phyloP scores from a whole-genome alignment of 2,888 invertebrate species.

The Imbricaverruca yamaguchii region DNA sequence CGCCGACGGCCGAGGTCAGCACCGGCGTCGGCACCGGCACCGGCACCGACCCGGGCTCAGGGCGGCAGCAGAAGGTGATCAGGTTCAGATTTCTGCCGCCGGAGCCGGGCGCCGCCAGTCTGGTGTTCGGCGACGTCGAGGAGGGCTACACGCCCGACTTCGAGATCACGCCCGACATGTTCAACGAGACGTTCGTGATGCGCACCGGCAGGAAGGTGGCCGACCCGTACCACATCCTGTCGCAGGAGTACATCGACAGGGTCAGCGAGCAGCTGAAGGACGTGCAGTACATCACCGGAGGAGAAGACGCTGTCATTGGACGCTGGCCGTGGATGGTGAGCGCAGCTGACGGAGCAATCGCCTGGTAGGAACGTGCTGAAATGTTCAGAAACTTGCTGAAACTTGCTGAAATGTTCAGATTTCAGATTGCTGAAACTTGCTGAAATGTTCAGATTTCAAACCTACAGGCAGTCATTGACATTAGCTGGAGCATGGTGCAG shows the following conservation, averaged over 20 bases:
- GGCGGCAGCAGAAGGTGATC: too few relatives aligned
- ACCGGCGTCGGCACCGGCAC: neutral
- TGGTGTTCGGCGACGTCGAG: neutral
- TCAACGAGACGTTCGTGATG: neutral
- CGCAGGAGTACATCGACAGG: neutral
- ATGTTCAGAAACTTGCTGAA: too few relatives aligned
- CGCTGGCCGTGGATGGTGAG: constrained; percentile 19
- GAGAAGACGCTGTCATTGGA: neutral
- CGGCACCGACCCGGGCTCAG: neutral
- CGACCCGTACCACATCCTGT: neutral
- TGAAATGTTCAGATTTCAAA: too few relatives aligned
- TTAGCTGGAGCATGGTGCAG: too few relatives aligned
- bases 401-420: too few relatives aligned
- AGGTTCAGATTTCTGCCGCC: neutral
- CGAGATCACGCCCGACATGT: neutral
- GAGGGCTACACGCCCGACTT: neutral
- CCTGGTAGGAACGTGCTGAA: too few relatives aligned
- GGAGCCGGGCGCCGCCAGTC: neutral
- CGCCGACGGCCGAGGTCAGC: neutral
- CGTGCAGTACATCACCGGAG: neutral
- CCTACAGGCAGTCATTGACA: too few relatives aligned
- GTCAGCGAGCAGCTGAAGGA: neutral
- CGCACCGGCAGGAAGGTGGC: neutral
- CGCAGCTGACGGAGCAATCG: too few relatives aligned
- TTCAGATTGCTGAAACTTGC: too few relatives aligned